Evolutionary conservation across 2,113 vertebrate species (phyloP).

Genomic region (Myiozetetes cayanensis): DNA sequence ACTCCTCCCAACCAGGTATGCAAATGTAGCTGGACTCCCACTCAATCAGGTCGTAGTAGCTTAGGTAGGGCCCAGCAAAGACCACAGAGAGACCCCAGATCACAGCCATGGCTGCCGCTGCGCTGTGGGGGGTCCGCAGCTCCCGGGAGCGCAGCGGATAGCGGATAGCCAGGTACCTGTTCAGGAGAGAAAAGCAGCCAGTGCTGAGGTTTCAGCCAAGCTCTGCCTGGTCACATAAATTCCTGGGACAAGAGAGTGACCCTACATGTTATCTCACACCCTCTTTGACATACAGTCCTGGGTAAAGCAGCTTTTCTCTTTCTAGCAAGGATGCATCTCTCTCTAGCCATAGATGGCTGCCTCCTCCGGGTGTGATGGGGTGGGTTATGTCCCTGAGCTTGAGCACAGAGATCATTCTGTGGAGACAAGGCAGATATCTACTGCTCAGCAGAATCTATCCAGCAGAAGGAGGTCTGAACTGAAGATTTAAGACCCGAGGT

Average conservation of each 20-base stretch:
- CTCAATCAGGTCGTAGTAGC: slow-evolving; percentile 85
- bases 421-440: not conserved
- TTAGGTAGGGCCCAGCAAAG: slow-evolving; percentile 85
- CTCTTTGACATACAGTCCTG: not conserved
- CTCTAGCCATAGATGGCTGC: not conserved
- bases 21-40: slow-evolving; percentile 83
- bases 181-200: not conserved
- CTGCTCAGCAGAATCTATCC: not conserved
- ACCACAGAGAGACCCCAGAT: slow-evolving; percentile 86
- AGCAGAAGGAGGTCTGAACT: not conserved
- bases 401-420: not conserved
- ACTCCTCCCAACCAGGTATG: slow-evolving; percentile 86
- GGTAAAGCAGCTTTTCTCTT: not conserved
- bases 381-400: not conserved
- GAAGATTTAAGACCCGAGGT: not conserved
- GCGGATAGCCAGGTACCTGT: slow-evolving; percentile 85
- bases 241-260: not conserved
- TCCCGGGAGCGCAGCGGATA: slow-evolving; percentile 85
- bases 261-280: not conserved
- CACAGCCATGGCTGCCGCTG: slow-evolving; percentile 80
- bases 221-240: not conserved
- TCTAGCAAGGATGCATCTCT: not conserved
- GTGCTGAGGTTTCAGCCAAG: not conserved
- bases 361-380: not conserved
- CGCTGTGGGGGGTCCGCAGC: slow-evolving; percentile 80